phyloP scores from a whole-genome alignment of 2,888 invertebrate species.

The Lissocephala sabroskyi region DNA sequence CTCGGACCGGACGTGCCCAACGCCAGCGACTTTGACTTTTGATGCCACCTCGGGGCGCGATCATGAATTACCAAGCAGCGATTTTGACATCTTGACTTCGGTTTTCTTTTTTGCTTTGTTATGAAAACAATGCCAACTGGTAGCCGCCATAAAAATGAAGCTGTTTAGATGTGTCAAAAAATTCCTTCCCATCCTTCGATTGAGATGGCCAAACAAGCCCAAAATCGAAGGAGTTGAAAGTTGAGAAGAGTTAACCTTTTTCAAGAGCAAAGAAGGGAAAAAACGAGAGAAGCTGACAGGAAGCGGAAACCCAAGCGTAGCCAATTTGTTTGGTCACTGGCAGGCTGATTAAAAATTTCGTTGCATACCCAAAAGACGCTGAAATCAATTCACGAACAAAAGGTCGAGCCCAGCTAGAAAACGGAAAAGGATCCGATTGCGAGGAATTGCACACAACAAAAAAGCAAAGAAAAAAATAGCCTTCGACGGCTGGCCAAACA shows the following conservation, averaged over 20 bases:
- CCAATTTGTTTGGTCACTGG: not conserved
- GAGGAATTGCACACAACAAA: too few species aligned
- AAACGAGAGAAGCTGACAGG: slow-evolving; percentile 41
- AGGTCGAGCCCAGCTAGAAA: not conserved
- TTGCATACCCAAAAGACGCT: not conserved
- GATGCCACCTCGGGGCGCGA: slow-evolving; percentile 55
- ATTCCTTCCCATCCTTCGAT: too few species aligned
- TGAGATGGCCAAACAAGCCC: not conserved
- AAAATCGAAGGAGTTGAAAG: slow-evolving; percentile 15
- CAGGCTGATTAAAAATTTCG: slow-evolving; percentile 1
- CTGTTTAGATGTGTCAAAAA: not conserved
- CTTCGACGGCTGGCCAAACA: slow-evolving; percentile 40
- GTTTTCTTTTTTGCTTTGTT: not conserved
- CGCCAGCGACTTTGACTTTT: not conserved
- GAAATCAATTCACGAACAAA: slow-evolving; percentile 20
- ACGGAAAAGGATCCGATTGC: not conserved
- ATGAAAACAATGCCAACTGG: slow-evolving; percentile 7
- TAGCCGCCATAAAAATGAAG: slow-evolving; percentile 13
- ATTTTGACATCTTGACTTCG: slow-evolving; percentile 16
- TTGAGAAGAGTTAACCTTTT: slow-evolving; percentile 43
- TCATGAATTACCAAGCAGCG: slow-evolving; percentile 52
- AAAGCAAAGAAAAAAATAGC: slow-evolving; percentile 21
- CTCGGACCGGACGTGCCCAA: too few species aligned
- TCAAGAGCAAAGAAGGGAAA: slow-evolving; percentile 6
- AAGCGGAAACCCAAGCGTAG: slow-evolving; percentile 3